These are phyloP conservation scores for Palaemon carinicauda DNA, from an alignment of 1,140 invertebrate species.

Conservation along the genomic window DNA sequence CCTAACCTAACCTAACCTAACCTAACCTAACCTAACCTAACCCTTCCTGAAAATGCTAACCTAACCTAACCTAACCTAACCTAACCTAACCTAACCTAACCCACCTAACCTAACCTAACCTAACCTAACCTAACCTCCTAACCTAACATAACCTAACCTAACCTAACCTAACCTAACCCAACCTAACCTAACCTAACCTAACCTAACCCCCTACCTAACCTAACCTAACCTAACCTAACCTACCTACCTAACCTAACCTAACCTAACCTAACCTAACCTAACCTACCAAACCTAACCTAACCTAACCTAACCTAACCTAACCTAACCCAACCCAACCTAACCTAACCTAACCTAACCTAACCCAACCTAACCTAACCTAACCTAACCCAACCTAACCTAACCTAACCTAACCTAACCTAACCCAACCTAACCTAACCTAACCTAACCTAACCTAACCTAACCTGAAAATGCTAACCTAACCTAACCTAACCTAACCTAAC, in stretches of 20 bases:
- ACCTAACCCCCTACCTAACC: neutral
- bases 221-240: neutral
- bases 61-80: conserved; percentile 8
- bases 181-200: neutral
- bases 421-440: neutral
- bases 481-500: neutral
- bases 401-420: neutral
- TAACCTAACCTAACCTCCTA: neutral
- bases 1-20: neutral
- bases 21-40: neutral
- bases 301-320: conserved; percentile 12
- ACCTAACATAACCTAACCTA: neutral
- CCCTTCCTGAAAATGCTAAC: neutral
- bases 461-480: neutral
- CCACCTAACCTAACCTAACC: conserved; percentile 6
- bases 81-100: neutral
- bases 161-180: neutral
- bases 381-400: neutral
- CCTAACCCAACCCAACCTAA: conserved; percentile 17
- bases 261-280: neutral
- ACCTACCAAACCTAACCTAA: conserved; percentile 11
- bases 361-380: conserved; percentile 4
- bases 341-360: conserved; percentile 16
- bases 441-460: neutral
- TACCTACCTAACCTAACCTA: conserved; percentile 12